phyloP scores from a whole-genome alignment of 2,113 vertebrate species.

The Silurus meridionalis region DNA sequence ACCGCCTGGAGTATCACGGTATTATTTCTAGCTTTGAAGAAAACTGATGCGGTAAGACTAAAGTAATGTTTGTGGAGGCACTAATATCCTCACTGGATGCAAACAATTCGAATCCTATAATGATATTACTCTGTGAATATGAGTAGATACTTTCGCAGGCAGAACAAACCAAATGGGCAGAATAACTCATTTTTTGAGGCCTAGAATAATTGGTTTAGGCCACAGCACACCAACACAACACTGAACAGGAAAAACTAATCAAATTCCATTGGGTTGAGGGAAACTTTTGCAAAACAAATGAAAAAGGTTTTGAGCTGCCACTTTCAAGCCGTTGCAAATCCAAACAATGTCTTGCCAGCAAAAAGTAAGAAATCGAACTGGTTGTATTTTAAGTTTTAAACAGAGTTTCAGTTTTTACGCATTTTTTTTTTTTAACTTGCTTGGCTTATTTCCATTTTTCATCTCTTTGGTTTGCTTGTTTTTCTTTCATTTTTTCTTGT shows the following conservation, averaged over 20 bases:
- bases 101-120: not conserved
- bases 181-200: not conserved
- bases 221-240: not conserved
- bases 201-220: not conserved
- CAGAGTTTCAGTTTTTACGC: no score
- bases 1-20: not conserved
- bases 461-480: not conserved
- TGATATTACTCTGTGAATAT: not conserved
- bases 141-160: not conserved
- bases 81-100: not conserved
- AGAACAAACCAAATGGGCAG: not conserved
- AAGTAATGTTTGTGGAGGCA: not conserved
- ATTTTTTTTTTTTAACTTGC: not conserved
- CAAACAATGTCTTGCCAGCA: not conserved
- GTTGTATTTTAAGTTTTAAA: not conserved
- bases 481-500: not conserved
- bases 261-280: not conserved
- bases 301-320: not conserved
- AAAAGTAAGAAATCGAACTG: not conserved
- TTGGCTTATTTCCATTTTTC: not conserved
- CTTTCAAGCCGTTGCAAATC: not conserved
- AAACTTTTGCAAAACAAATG: not conserved
- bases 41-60: not conserved
- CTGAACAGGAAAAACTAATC: not conserved
- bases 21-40: not conserved